A percentile compares a stretch with the other conserved stretches of the same genome.
These are phyloP conservation scores for Pampusana beccarii DNA, from an alignment of 2,113 vertebrate genomes.

Conservation along the genomic window DNA sequence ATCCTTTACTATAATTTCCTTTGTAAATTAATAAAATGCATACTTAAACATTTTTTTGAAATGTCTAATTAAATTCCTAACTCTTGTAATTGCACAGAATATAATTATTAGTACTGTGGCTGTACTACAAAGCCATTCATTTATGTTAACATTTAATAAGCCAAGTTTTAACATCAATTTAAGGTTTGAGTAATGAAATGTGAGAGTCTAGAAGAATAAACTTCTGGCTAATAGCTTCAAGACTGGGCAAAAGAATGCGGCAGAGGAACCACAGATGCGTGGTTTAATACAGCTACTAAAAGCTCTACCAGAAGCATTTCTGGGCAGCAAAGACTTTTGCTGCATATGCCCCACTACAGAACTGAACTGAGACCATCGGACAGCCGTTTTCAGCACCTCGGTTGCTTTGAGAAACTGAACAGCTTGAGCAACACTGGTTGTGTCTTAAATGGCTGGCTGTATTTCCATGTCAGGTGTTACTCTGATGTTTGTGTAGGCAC, in stretches of 20 bases:
- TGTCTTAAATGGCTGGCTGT: accelerated
- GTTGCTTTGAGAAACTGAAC: background rate
- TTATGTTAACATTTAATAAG: background rate
- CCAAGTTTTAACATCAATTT: background rate
- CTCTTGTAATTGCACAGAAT: background rate
- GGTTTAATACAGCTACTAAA: background rate
- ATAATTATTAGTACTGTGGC: background rate
- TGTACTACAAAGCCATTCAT: background rate
- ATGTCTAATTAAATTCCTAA: background rate
- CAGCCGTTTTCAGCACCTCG: background rate
- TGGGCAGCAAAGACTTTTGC: background rate
- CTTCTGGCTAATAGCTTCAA: background rate
- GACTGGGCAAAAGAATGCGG: background rate
- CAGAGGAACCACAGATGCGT: background rate
- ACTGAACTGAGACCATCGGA: background rate
- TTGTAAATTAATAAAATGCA: background rate
- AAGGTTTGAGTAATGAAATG: background rate
- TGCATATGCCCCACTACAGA: background rate
- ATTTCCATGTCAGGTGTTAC: background rate
- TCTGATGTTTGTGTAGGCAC: background rate
- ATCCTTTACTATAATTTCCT: background rate
- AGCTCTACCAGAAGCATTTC: background rate
- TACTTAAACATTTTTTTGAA: background rate
- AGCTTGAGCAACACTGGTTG: background rate
- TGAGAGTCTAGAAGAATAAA: background rate